Evolutionary conservation across 2,113 vertebrate species (phyloP), one percentile per base, ranked within the genome.

Genomic region (Dendropsophus ebraccatus): DNA sequence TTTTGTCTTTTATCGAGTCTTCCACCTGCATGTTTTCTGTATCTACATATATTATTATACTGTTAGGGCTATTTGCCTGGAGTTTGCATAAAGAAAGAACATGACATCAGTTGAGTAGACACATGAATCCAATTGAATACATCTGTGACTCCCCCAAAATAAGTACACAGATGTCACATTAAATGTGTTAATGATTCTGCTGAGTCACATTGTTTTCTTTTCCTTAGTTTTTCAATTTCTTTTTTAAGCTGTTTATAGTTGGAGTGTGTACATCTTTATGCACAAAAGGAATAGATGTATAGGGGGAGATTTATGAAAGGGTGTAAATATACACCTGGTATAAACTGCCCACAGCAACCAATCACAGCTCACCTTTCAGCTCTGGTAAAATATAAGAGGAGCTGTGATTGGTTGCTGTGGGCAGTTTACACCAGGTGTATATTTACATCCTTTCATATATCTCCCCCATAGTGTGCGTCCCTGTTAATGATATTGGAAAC

Each of bases 71-170:
- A 12, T 73, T 25, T 47, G 35, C 5, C 30, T 74, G 3, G 14
- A 73, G 21, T n/a, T 73, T 11, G 1, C 5, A 74, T 74, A 49
- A 74, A 74, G n/a, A 49, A 49, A 11, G 41, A 35, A 35, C 16
- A 54, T 28, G 23, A 50, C 17, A 50, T 47, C n/a, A 50, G n/a
- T 52, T 9, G n/a, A 82, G 54, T 88, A 52, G 41, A 85, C 84
- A 70, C 23, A 41, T 35, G 67, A 83, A 11, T 52, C 2, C 32
- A 88, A 28, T 21, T 41, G 30, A 69, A 41, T 28, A n/a, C 37
- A 25, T 83, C 25, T 67, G 58, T 35, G 32, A 25, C 21, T 35
- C 76, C 49, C 37, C 23, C 1, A 37, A 60, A 50, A 25, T 41
- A 78, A 9, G 45, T 41, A 79, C 5, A 88, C 65, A 72, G 76